Evolutionary conservation across 2,797 vertebrate genomes (phyloP).

Genomic region (Fringilla coelebs): DNA sequence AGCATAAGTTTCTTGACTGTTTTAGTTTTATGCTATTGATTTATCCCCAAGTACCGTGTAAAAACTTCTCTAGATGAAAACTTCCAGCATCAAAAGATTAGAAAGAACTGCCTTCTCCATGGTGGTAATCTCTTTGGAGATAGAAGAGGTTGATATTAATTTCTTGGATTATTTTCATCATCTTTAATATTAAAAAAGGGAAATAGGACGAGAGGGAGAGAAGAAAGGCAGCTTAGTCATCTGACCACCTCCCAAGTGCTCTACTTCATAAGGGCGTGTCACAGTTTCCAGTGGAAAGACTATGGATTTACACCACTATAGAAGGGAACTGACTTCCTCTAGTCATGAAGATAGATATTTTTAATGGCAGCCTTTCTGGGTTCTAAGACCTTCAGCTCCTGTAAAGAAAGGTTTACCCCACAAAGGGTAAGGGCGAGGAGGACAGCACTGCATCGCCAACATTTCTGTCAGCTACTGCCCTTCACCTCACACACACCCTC

Average conservation of each 20-base stretch:
- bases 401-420: neutral
- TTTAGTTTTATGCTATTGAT: neutral
- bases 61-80: neutral
- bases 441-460: neutral
- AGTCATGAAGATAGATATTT: neutral
- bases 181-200: neutral
- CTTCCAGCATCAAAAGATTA: neutral
- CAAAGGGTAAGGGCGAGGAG: neutral
- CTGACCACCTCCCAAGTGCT: neutral
- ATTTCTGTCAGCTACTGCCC: neutral
- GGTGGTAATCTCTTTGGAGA: neutral
- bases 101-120: neutral
- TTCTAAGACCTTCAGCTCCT: neutral
- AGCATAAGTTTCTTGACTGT: neutral
- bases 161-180: neutral
- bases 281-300: neutral
- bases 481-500: neutral
- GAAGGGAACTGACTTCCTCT: neutral
- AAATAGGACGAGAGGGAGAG: neutral
- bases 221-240: neutral
- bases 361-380: neutral
- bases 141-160: neutral
- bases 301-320: neutral
- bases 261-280: neutral
- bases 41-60: neutral